phyloP scores from a whole-genome alignment of 2,797 vertebrate species.

The Karalla daura region DNA sequence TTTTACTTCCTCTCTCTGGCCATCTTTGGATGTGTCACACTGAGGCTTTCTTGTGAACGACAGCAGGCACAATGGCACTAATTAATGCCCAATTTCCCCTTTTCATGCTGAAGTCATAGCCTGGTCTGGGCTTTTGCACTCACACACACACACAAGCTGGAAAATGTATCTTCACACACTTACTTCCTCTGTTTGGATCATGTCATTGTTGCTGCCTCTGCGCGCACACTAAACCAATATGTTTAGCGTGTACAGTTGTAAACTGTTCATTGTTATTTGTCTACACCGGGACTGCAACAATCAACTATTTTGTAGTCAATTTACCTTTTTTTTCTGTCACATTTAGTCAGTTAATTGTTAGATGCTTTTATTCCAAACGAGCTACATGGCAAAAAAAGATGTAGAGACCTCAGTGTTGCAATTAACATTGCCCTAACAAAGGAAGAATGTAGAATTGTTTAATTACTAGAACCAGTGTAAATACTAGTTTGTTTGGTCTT shows the following conservation, averaged over 20 bases:
- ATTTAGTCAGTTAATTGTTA: too few species aligned
- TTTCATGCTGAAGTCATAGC: slow-evolving; percentile 65
- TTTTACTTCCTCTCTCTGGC: slow-evolving; percentile 27
- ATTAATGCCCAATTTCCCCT: slow-evolving; percentile 64
- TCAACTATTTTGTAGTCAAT: too few species aligned
- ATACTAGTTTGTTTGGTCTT: too few species aligned
- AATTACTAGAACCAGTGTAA: too few species aligned
- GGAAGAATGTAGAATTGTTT: too few species aligned
- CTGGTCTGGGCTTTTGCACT: slow-evolving; percentile 42
- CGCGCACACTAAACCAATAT: slow-evolving; percentile 6
- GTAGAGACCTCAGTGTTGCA: too few species aligned
- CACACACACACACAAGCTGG: neutral
- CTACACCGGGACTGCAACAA: too few species aligned
- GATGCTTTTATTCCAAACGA: too few species aligned
- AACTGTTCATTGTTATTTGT: neutral
- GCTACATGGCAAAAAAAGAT: too few species aligned
- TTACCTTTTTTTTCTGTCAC: too few species aligned
- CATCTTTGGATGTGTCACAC: slow-evolving; percentile 19
- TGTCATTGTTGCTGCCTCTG: neutral
- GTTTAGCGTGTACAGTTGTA: neutral
- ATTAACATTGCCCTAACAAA: too few species aligned
- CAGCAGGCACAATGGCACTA: slow-evolving; percentile 42
- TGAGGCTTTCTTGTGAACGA: slow-evolving; percentile 25
- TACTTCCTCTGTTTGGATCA: neutral
- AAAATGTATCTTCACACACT: neutral